These are phyloP conservation scores for Acrocephalus kingi DNA, from an alignment of 2,113 vertebrate species.

Conservation along the genomic window DNA sequence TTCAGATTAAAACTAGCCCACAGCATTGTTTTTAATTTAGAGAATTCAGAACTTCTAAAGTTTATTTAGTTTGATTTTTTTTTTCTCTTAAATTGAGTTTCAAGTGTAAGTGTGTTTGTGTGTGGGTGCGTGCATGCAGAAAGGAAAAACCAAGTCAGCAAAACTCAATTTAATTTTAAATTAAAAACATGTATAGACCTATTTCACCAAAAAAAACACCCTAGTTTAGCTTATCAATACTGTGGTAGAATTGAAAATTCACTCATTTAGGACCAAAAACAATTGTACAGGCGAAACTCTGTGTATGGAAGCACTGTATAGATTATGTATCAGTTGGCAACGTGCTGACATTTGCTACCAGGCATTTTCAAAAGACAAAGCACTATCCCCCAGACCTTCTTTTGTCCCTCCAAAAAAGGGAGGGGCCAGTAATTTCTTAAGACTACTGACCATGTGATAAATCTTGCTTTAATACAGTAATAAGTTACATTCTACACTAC, in stretches of 20 bases:
- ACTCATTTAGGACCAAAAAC: not conserved
- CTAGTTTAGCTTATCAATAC: not conserved
- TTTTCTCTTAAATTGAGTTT: slow-evolving; percentile 31
- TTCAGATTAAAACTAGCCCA: slow-evolving; percentile 69
- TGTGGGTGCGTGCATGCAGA: no score
- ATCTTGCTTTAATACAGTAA: not conserved
- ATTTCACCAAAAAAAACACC: not conserved
- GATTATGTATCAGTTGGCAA: not conserved
- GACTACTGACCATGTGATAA: not conserved
- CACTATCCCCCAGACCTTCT: not conserved
- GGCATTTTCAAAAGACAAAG: not conserved
- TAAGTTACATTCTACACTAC: not conserved
- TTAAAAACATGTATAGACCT: slow-evolving; percentile 25
- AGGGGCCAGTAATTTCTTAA: not conserved
- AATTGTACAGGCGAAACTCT: not conserved
- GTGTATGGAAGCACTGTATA: not conserved
- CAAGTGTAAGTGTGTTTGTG: no score
- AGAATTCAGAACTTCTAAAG: slow-evolving; percentile 63
- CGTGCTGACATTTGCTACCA: not conserved
- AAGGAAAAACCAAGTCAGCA: no score
- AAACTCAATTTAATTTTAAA: slow-evolving; percentile 33
- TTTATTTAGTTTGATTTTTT: slow-evolving; percentile 34
- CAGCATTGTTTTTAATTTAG: slow-evolving; percentile 75
- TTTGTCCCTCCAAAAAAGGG: not conserved
- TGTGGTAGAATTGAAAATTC: not conserved